Evolutionary conservation across 2,797 vertebrate species (phyloP), one percentile per base, ranked within the genome.

Genomic region (Pangasius djambal): DNA sequence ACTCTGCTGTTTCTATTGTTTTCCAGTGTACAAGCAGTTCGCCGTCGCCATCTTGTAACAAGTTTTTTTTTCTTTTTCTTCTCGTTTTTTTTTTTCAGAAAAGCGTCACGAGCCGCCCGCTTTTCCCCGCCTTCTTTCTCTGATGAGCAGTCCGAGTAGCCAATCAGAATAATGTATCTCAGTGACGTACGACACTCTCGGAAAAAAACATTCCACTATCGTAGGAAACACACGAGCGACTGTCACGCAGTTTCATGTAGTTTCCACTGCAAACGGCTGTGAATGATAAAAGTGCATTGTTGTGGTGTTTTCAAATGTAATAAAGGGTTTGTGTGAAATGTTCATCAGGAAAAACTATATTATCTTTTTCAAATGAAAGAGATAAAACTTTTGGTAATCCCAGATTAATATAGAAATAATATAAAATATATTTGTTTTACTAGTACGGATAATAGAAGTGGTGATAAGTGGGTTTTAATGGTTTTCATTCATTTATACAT

Each of bases 1-100:
- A 92, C 88, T 90, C 87, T 57, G 92, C 92, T 92, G 92, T 85
- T 92, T 96, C 96, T 97, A 96, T 97, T 97, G 96, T 97, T 95
- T 95, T 96, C 94, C 95, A 95, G 92, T 92, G 93, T 91, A 95
- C 95, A 90, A 89, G 91, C 94, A 94, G 92, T 88, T 92, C 94
- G 88, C 90, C 92, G 91, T 92, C 95, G 96, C 96, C 96, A 97
- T 97, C 94, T 97, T 97, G 95, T 92, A 94, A 95, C 95, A 93
- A 92, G 90, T 93, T 94, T 93, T 93, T 94, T 94, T 94, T 93
- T 52, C 15, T 48, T 44, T 44, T 4, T 9, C 93, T 77, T 16
- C 84, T 86, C 94, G 93, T 92, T 93, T 89, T 70, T 89, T 50
- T 84, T 81, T 91, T 92, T 91, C 91, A 85, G 88, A 93, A 90